A percentile compares a stretch with the other conserved stretches of the same genome.
Conservation (phyloP, 1,140 invertebrate species). For the Anastrepha obliqua region DNA sequence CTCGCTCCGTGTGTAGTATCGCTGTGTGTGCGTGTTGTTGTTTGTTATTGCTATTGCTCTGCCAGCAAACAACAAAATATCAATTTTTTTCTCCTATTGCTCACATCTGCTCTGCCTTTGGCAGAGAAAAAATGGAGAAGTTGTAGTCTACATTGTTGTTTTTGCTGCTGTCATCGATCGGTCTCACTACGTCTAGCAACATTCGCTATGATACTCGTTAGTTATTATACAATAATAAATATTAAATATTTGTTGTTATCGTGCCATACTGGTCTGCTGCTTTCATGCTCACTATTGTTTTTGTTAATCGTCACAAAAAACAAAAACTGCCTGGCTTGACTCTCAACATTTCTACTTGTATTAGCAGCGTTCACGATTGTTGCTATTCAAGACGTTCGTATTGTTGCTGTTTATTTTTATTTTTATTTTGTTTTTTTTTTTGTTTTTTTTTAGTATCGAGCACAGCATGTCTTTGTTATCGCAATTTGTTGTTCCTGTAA, state of each 20-base stretch:
- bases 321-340: background rate
- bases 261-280: background rate
- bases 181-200: background rate
- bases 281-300: background rate
- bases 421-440: background rate
- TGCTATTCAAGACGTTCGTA: background rate
- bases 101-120: background rate
- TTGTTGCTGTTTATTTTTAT: background rate
- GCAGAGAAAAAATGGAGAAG: background rate
- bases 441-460: background rate
- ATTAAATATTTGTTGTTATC: conserved; percentile 5
- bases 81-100: background rate
- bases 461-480: background rate
- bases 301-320: background rate
- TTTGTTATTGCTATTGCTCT: conserved; percentile 35
- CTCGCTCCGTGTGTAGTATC: background rate
- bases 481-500: background rate
- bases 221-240: background rate
- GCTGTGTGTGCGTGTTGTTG: background rate
- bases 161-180: background rate
- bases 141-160: background rate
- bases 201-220: background rate
- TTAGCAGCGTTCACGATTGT: background rate
- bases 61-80: background rate
- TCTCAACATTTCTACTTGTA: background rate